Evolutionary conservation across 2,113 vertebrate species (phyloP), one percentile per base, ranked within the genome.

Genomic region (Psittacus erithacus): DNA sequence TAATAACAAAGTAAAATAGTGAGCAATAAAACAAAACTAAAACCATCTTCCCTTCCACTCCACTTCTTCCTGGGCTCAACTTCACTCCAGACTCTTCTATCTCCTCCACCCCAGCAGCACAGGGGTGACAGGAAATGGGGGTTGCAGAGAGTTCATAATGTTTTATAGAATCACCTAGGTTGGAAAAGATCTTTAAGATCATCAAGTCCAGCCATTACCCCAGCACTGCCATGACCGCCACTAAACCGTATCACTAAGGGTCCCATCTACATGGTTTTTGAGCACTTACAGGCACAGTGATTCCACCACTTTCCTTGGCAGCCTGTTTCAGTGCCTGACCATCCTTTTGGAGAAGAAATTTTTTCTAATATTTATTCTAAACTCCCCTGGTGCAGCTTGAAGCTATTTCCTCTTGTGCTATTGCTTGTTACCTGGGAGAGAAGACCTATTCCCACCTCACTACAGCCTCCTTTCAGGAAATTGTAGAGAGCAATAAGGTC

Each of bases 11-110:
- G 7, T 23, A 69, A 43, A 24, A 41, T 20, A 55, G 4, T 55
- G 22, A 53, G 10, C 65, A 64, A 64, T 27, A 44, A 53, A 43
- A 20, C 49, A 81, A 31, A 41, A 22, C 7, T 53, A 39, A 74
- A 82, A 6, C 0, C 5, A 4, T 15, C 4, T 13, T 73, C 24
- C 2, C 4, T 1, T 2, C 2, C 7, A 4, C 1, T 0, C 4
- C 2, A 3, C 6, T 71, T 75, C 25, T 57, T 62, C 2, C 2
- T 2, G 74, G 44, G 33, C 19, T 63, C 10, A 6, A 0, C 10
- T 63, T 70, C 8, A 23, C 13, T 75, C 33, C 9, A 31, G 19
- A 41, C 31, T 78, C 5, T 55, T 62, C 29, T 28, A 33, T 5
- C 3, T 47, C 22, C 28, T 59, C 38, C 16, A 14, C 1, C 3